Percentiles rank a stretch among this genome's conserved stretches.
Conservation (phyloP, 2,113 vertebrate genomes). For the Progne subis region DNA sequence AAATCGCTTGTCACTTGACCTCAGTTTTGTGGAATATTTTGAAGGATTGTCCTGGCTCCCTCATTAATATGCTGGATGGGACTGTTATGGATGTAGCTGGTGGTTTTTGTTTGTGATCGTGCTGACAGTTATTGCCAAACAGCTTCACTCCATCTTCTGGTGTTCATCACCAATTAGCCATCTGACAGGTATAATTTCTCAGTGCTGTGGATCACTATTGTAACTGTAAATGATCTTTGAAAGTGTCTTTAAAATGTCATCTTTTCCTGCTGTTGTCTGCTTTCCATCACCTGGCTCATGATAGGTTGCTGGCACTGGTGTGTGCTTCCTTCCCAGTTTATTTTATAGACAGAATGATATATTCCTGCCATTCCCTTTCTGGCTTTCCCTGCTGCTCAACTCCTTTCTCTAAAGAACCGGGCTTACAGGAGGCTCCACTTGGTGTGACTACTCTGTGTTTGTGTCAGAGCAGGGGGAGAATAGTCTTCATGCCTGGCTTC, state of each 20-base stretch:
- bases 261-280: not conserved
- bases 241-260: not conserved
- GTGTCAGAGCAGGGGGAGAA: not conserved
- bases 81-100: not conserved
- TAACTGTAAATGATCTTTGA: slow-evolving; percentile 28
- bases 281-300: not conserved
- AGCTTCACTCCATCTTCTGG: slow-evolving; percentile 30
- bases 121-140: slow-evolving; percentile 38
- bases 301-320: not conserved
- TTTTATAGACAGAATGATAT: not conserved
- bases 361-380: not conserved
- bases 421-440: not conserved
- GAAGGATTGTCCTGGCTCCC: not conserved
- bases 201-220: not conserved
- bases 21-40: not conserved
- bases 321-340: not conserved
- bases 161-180: slow-evolving; percentile 60
- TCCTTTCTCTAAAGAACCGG: not conserved
- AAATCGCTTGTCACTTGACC: not conserved
- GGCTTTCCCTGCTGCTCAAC: not conserved
- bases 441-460: not conserved
- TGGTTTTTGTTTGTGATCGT: slow-evolving; percentile 1
- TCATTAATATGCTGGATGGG: not conserved
- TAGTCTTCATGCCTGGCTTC: not conserved
- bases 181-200: slow-evolving; percentile 59